Evolutionary conservation across 92 coral and sea anemone genomes (phyloP), one percentile per base, ranked within the genome.

Genomic region (Zoanthus gigantus): DNA sequence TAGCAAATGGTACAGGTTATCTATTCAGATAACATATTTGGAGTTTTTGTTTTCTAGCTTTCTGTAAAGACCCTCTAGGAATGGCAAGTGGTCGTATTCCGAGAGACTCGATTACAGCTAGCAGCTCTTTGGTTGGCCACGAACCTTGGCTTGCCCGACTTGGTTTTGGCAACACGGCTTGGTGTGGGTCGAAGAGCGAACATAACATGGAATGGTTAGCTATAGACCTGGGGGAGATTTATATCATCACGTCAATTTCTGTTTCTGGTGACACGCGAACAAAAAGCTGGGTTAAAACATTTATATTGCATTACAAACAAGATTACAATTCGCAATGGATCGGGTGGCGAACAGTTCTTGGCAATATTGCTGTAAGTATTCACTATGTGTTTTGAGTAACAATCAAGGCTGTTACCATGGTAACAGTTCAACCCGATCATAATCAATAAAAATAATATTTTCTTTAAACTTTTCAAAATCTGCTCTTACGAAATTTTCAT

Each of bases 81-180:
- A 79, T 79, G 84, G 72, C 34, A 72, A 79, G 74, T 3, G 74
- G 74, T 5, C 73, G 11, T 7, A 79, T 79, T 79, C 57, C 58
- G 45, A 44, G 63, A n/a, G 11, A 42, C 4, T 79, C 74, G 58
- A 79, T 79, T 72, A 63, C 74, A 16, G 84, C 84, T 17, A 79
- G 74, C 73, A 79, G 84, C 74, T 79, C 84, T 37, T 48, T 63
- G 34, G 42, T 28, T 63, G 84, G 84, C 23, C 84, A 79, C 6
- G 84, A 63, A 31, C 74, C 84, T 14, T 63, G 73, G 84, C 84
- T 2, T 56, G 84, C 74, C 13, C 84, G 84, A 44, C 31, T 79
- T n/a, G 57, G 73, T 0, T 79, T 74, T 9, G 84, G 84, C 18
- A 16, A 69, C 30, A 79, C 44, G 18, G 84, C 84, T 9, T 79